Conservation (phyloP, 1,140 invertebrate species). For the Drosophila erecta region DNA sequence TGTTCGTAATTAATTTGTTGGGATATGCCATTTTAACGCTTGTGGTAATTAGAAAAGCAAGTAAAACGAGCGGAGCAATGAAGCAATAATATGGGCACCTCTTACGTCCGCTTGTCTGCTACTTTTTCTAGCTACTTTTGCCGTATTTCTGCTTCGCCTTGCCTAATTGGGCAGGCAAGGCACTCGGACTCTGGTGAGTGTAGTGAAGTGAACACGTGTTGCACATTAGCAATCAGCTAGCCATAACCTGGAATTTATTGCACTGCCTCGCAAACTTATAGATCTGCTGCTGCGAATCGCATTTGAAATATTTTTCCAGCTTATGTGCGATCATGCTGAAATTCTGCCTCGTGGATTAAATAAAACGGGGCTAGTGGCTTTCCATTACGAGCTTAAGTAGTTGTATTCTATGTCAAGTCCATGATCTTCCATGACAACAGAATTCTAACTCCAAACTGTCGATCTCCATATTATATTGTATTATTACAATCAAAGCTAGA, state of each 20-base stretch:
- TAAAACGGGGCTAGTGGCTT: too few species aligned
- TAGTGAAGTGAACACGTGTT: constrained; percentile 62
- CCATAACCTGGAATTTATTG: constrained; percentile 39
- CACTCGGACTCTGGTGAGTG: constrained; percentile 25
- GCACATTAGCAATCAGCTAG: constrained; percentile 50
- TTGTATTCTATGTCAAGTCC: too few species aligned
- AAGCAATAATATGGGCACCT: constrained; percentile 54
- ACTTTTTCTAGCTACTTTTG: constrained; percentile 16
- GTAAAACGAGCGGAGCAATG: constrained; percentile 29
- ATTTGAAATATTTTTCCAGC: not conserved
- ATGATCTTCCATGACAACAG: not conserved
- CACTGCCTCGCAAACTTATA: constrained; percentile 7
- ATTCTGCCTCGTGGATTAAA: constrained; percentile 5
- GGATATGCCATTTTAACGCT: constrained; percentile 60
- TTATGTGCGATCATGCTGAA: not conserved
- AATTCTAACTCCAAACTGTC: not conserved
- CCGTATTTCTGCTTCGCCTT: constrained; percentile 5
- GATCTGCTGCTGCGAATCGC: constrained; percentile 6
- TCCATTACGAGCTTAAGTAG: too few species aligned
- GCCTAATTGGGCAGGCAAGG: constrained; percentile 40
- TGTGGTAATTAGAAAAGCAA: constrained; percentile 31
- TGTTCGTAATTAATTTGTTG: constrained; percentile 66
- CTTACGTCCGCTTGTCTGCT: constrained; percentile 29
- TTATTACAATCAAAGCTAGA: too few species aligned
- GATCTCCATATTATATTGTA: too few species aligned